Base-by-base conservation (phyloP, 2,888 invertebrate species). In the Notodonta ziczac region DNA sequence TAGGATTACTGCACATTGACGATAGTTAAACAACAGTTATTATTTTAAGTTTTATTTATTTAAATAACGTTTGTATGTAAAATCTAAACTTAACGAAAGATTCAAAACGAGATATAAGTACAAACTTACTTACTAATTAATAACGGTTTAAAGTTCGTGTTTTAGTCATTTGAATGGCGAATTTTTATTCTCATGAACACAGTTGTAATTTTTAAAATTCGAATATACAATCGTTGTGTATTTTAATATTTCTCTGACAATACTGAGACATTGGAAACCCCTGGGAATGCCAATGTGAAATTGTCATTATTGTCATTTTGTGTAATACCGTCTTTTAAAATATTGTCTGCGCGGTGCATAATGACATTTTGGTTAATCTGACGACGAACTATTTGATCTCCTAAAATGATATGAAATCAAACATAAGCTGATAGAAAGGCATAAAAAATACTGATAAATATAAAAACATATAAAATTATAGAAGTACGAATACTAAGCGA, bases 181-280 rank as follows among this genome's bases (percentile, higher is more conserved):
- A 55, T 24, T n/a, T 58, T 59, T 24, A 24, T 71, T 74, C 74
- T 63, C 74, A 74, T 52, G 32, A 3, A 12, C 4, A 2, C 24
- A 9, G 2, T 16, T 16, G 50, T 54, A 39, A 54, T 39, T 52
- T 52, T 50, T 54, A 14, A 53, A 54, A 39, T 54, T 54, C 39
- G 39, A 54, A 54, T 54, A 57, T 39, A 54, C 63, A 63, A 44
- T 46, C 59, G 63, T 66, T 68, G 70, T 74, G 61, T 74, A 66
- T 74, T 74, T 70, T 70, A 72, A 71, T 74, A 73, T 71, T 72
- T n/a, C 58, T 59, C 57, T 67, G 67, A 77, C 77, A 79, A 79
- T 79, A 70, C 75, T 74, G 78, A 40, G 76, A 78, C 70, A 69
- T 64, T 65, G 64, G 68, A 72, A 70, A 74, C 69, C 66, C 67